Conservation (phyloP, 2,113 vertebrate species). For the Octodon degus region DNA sequence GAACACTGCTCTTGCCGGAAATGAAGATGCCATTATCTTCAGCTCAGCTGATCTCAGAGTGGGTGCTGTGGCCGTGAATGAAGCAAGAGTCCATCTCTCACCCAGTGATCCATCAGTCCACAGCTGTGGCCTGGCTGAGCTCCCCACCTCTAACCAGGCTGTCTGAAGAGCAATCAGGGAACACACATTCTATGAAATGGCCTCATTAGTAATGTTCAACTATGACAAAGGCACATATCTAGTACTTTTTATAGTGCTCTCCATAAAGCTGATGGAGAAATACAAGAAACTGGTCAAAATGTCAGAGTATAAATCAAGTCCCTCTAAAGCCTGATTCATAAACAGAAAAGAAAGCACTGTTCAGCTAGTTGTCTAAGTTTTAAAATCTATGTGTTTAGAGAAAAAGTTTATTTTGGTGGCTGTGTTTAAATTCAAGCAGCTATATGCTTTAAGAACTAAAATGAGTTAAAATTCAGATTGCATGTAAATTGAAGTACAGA, state of each 20-base stretch:
- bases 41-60: neutral
- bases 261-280: neutral
- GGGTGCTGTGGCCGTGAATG: neutral
- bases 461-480: conserved; percentile 36
- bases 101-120: neutral
- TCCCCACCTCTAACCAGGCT: neutral
- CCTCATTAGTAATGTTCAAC: neutral
- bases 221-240: neutral
- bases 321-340: neutral
- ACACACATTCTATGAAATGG: neutral
- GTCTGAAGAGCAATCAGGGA: neutral
- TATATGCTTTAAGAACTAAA: conserved; percentile 4
- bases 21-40: neutral
- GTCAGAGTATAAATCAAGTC: neutral
- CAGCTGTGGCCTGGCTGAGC: neutral
- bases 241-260: neutral
- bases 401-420: conserved; percentile 9
- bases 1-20: neutral
- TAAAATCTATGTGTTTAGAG: neutral
- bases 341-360: neutral
- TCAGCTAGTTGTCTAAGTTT: neutral
- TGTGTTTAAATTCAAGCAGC: conserved; percentile 8
- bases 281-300: neutral
- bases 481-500: neutral
- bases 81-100: neutral